Evolutionary conservation across 2,113 vertebrate species (phyloP).

Genomic region (Peucedramus taeniatus): DNA sequence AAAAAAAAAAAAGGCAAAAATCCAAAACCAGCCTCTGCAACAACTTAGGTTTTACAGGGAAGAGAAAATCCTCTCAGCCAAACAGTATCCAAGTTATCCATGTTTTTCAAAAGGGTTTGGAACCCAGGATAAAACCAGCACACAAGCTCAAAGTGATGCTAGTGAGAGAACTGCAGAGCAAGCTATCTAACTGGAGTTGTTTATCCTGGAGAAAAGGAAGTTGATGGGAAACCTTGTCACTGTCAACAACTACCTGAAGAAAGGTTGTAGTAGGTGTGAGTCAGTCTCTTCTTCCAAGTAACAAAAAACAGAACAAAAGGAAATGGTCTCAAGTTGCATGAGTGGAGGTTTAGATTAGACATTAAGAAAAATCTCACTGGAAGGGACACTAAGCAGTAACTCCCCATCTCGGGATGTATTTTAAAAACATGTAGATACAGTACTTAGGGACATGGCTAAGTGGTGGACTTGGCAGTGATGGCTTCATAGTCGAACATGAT

Average conservation of each 20-base stretch:
- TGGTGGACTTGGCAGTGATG: neutral
- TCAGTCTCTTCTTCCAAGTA: neutral
- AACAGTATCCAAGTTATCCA: neutral
- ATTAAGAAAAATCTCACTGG: neutral
- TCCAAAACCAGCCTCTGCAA: rapidly evolving
- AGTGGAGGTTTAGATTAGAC: too few relatives aligned
- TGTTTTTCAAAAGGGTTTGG: neutral
- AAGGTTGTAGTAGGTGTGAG: neutral
- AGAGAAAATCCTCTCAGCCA: neutral
- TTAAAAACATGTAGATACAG: neutral
- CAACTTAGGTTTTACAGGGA: neutral
- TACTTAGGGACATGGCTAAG: neutral
- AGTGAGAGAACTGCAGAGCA: neutral
- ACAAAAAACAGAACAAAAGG: neutral
- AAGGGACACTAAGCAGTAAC: neutral
- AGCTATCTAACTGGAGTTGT: neutral
- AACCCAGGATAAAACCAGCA: neutral
- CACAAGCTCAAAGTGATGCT: neutral
- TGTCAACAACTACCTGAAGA: neutral
- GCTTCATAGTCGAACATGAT: neutral
- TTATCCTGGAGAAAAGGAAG: neutral
- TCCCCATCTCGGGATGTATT: neutral
- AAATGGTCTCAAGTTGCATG: neutral
- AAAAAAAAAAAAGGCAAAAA: neutral
- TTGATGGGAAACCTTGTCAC: neutral